These are phyloP conservation scores for Sesamia nonagrioides DNA, from an alignment of 1,140 invertebrate genomes.

Conservation along the genomic window DNA sequence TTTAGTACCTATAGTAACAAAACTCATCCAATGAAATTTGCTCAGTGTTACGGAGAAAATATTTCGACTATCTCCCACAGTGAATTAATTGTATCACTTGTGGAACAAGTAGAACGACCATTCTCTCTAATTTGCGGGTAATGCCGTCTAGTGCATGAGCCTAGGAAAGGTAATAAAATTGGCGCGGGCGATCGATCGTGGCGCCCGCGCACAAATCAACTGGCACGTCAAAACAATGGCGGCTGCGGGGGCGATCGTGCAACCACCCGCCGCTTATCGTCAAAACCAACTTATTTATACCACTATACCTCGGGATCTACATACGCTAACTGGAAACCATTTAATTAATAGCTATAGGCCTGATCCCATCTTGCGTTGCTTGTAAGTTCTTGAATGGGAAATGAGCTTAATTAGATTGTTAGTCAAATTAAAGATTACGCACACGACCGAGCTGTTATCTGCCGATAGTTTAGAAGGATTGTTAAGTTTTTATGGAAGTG, in stretches of 20 bases:
- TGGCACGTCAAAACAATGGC: constrained; percentile 76
- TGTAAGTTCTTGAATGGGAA: constrained; percentile 44
- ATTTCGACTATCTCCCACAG: constrained; percentile 31
- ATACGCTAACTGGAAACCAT: constrained; percentile 57
- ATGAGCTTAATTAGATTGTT: constrained; percentile 28
- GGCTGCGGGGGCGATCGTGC: constrained; percentile 80
- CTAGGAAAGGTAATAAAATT: constrained; percentile 80
- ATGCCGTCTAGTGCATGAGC: constrained; percentile 60
- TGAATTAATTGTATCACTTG: constrained; percentile 55
- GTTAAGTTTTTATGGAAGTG: constrained; percentile 10
- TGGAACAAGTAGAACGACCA: constrained; percentile 56
- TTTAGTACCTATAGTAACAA: not conserved
- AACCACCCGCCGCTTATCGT: constrained; percentile 72
- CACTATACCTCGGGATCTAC: constrained; percentile 48
- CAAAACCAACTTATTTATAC: constrained; percentile 59
- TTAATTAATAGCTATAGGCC: constrained; percentile 52
- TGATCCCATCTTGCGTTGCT: constrained; percentile 44
- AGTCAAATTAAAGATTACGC: constrained; percentile 32
- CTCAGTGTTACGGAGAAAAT: constrained; percentile 16
- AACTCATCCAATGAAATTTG: not conserved
- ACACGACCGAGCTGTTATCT: not conserved
- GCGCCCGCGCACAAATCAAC: constrained; percentile 79
- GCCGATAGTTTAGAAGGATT: not conserved
- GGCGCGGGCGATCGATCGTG: constrained; percentile 71
- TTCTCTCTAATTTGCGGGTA: constrained; percentile 71